Evolutionary conservation across 2,113 vertebrate genomes (phyloP).

Genomic region (Anhinga rufa): DNA sequence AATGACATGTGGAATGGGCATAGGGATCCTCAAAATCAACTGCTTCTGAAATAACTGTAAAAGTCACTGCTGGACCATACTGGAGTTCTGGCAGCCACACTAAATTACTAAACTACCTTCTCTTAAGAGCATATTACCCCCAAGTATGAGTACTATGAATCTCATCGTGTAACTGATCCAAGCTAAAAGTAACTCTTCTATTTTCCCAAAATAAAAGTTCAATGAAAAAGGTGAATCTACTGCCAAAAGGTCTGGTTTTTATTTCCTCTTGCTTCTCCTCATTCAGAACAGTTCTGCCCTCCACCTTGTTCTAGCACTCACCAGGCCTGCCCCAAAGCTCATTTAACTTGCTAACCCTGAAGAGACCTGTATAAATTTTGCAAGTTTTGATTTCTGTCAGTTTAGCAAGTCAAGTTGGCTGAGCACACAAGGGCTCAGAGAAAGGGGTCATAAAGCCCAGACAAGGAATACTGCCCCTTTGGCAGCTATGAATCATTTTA

Average conservation of each 20-base stretch:
- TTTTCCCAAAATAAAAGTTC: background rate
- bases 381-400: background rate
- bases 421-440: background rate
- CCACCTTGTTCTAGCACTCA: background rate
- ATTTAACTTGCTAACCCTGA: background rate
- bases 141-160: background rate
- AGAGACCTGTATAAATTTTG: background rate
- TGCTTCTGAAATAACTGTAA: background rate
- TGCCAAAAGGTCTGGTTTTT: accelerated
- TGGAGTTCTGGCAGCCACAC: background rate
- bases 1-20: background rate
- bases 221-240: background rate
- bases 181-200: background rate
- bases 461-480: background rate
- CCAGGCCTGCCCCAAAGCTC: background rate
- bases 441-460: background rate
- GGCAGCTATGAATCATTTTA: background rate
- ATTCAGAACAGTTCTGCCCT: background rate
- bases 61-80: background rate
- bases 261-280: background rate
- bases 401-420: background rate
- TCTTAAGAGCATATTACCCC: background rate
- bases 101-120: background rate
- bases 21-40: background rate
- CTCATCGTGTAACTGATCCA: background rate